Evolutionary conservation across 2,113 vertebrate genomes (phyloP).

Genomic region (Heteronetta atricapilla): DNA sequence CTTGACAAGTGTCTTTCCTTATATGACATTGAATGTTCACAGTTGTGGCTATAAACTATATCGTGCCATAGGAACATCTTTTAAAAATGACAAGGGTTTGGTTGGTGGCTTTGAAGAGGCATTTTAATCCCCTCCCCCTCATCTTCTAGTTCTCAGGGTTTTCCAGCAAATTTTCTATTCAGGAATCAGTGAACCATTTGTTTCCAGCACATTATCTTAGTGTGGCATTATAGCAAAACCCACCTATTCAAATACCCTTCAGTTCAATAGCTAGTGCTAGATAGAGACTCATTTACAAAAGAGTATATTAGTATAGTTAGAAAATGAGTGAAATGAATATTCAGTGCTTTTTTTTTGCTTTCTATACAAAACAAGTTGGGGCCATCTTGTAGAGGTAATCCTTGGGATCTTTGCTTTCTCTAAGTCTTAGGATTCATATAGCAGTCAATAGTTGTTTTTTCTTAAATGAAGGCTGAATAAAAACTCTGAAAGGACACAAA

Average conservation of each 20-base stretch:
- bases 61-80: constrained; percentile 31
- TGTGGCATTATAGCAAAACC: neutral
- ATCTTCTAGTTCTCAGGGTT: constrained; percentile 3
- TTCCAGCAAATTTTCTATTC: neutral
- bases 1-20: constrained; percentile 81
- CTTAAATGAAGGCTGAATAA: constrained; percentile 33
- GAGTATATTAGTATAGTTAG: constrained; percentile 20
- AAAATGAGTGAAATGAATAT: constrained; percentile 54
- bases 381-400: neutral
- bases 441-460: constrained; percentile 43
- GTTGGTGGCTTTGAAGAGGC: neutral
- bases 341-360: constrained; percentile 19
- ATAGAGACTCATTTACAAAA: constrained; percentile 25
- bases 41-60: constrained; percentile 41
- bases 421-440: constrained; percentile 16
- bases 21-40: constrained; percentile 70
- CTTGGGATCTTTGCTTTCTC: constrained; percentile 30
- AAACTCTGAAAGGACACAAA: constrained; percentile 46
- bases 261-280: constrained; percentile 29
- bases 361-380: neutral
- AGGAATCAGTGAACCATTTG: constrained; percentile 16
- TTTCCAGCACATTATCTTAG: constrained; percentile 53
- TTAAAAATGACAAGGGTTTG: constrained; percentile 44
- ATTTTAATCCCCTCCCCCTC: constrained; percentile 44
- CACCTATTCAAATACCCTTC: constrained; percentile 42